These are phyloP conservation scores for Malthinus seriepunctatus DNA, from an alignment of 2,888 invertebrate species.

Conservation along the genomic window DNA sequence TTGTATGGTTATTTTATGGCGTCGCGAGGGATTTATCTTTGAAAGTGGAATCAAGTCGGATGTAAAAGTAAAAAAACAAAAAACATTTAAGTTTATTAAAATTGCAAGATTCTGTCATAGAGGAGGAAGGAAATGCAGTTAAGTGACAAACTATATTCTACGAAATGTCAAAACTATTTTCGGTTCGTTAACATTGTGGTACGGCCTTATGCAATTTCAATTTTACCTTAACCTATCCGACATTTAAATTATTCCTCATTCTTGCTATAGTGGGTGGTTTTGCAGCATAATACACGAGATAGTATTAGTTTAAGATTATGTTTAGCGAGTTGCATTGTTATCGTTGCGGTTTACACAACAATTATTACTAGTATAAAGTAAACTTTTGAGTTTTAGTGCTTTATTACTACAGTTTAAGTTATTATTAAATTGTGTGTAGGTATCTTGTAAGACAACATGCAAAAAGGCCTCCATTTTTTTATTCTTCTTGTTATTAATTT, in stretches of 20 bases:
- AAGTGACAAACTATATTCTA: slow-evolving; percentile 3
- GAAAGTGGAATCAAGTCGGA: no score
- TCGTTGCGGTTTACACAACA: slow-evolving; percentile 36
- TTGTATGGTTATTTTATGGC: no score
- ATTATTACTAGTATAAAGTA: slow-evolving; percentile 35
- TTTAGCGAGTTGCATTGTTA: slow-evolving; percentile 32
- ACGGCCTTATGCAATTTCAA: slow-evolving; percentile 20
- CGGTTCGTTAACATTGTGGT: slow-evolving; percentile 14
- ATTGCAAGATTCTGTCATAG: no score
- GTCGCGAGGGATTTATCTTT: no score
- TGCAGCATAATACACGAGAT: slow-evolving; percentile 18
- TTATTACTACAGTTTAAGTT: neutral
- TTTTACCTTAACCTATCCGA: slow-evolving; percentile 14
- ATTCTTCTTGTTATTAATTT: neutral
- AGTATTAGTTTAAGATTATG: slow-evolving; percentile 16
- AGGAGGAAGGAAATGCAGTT: slow-evolving; percentile 4
- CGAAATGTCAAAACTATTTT: slow-evolving; percentile 7
- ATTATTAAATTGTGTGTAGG: neutral
- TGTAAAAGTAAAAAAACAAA: no score
- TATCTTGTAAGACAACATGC: neutral
- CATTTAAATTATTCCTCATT: slow-evolving; percentile 16
- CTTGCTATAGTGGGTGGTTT: slow-evolving; percentile 15
- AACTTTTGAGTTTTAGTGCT: neutral
- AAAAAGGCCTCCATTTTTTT: neutral
- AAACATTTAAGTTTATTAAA: no score